Base-by-base conservation (phyloP, 2,888 invertebrate species). In the Parascotia fuliginaria region DNA sequence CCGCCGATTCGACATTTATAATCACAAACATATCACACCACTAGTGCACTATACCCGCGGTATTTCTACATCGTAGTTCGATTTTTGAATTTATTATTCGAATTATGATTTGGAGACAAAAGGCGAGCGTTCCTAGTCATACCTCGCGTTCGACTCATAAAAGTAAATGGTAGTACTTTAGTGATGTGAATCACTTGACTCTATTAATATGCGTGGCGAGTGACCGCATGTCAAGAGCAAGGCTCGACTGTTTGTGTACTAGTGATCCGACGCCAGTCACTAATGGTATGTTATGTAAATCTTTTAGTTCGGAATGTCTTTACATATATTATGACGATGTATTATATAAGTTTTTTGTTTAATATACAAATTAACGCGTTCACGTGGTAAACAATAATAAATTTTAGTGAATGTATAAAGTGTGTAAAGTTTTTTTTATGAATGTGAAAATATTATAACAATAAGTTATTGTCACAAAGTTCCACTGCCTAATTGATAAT, bases 161-260 rank as follows among this genome's bases (percentile, higher is more conserved):
- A 51, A 78, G 72, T 76, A 77, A 75, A 77, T 79, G 72, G 81
- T 81, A 75, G 77, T 83, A 80, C 80, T 82, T 76, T 79, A 81
- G 80, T 84, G 83, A 81, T 82, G 83, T 88, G 68, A 67, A 59
- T 65, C 89, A 88, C 80, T 87, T 82, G 79, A 75, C 75, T 85
- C 87, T 89, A 90, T 90, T 90, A 90, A 88, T 89, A 90, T 89
- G 89, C 89, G 85, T 84, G 82, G 82, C 87, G 81, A 87, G 87
- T 87, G 89, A 87, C 89, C 89, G 85, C 77, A 79, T 88, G 89
- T 89, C 89, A 89, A 89, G 89, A 89, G 81, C 89, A 87, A 90
- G 87, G 87, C 83, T 84, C 75, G 75, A 77, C 66, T 68, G 71
- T 67, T 71, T 72, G 75, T 77, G 72, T 70, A 63, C 72, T 60